phyloP scores from a whole-genome alignment of 2,113 vertebrate species.

The Anhinga anhinga region DNA sequence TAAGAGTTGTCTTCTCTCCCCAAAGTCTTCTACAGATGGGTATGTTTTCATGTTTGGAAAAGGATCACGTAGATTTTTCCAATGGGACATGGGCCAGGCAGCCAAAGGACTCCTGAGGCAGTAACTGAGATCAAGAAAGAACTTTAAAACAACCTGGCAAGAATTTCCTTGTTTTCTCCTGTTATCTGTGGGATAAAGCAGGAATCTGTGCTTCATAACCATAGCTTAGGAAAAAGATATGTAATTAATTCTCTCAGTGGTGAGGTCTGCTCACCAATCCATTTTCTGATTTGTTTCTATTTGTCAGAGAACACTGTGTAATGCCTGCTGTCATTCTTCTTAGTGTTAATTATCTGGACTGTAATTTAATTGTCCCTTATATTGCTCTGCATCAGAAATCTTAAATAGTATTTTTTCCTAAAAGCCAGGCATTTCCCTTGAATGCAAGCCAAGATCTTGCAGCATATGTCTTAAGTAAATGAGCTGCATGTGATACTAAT shows the following conservation, averaged over 20 bases:
- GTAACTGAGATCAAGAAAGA: neutral
- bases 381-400: constrained; percentile 10
- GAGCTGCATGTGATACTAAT: neutral
- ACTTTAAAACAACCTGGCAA: neutral
- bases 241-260: neutral
- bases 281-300: constrained; percentile 37
- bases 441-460: neutral
- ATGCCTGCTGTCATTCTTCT: constrained; percentile 9
- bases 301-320: neutral
- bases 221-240: neutral
- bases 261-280: neutral
- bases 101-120: neutral
- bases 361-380: constrained; percentile 6
- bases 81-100: neutral
- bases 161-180: neutral
- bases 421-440: constrained; percentile 25
- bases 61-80: neutral
- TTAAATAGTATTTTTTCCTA: neutral
- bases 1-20: neutral
- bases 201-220: neutral
- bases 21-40: neutral
- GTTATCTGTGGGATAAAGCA: neutral
- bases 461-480: constrained; percentile 3
- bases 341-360: constrained; percentile 17
- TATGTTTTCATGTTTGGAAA: neutral